A percentile compares a stretch with the other conserved stretches of the same genome.
Conservation (phyloP, 2,888 invertebrate genomes). For the Amiota communis region DNA sequence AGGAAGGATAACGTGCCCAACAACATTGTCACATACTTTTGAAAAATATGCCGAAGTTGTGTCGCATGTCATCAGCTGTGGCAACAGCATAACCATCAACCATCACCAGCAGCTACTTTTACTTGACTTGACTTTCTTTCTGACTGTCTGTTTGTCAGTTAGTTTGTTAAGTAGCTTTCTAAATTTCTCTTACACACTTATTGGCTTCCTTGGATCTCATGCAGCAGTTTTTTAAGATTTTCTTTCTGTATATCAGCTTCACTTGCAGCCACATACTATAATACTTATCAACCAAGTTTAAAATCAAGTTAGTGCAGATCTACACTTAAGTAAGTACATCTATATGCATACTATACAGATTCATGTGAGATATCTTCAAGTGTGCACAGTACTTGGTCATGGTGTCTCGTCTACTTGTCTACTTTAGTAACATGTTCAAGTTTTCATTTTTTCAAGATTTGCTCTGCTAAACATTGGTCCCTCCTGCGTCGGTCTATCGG, state of each 20-base stretch:
- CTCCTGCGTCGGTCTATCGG: no score
- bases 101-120: background rate
- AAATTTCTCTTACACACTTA: background rate
- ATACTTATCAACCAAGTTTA: background rate
- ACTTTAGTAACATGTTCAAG: no score
- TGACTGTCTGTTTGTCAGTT: no score
- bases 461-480: no score
- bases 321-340: background rate
- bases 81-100: no score
- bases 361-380: background rate
- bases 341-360: background rate
- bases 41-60: conserved; percentile 4
- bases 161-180: no score
- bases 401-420: no score
- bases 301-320: conserved; percentile 4
- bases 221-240: background rate
- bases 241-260: background rate
- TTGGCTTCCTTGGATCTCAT: background rate
- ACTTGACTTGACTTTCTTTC: conserved; percentile 4
- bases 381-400: no score
- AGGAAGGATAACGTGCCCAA: background rate
- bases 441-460: no score
- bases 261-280: background rate
- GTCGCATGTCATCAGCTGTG: background rate
- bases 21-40: background rate